Base-by-base conservation (phyloP, 2,888 invertebrate genomes). In the Ormyrus pomaceus region DNA sequence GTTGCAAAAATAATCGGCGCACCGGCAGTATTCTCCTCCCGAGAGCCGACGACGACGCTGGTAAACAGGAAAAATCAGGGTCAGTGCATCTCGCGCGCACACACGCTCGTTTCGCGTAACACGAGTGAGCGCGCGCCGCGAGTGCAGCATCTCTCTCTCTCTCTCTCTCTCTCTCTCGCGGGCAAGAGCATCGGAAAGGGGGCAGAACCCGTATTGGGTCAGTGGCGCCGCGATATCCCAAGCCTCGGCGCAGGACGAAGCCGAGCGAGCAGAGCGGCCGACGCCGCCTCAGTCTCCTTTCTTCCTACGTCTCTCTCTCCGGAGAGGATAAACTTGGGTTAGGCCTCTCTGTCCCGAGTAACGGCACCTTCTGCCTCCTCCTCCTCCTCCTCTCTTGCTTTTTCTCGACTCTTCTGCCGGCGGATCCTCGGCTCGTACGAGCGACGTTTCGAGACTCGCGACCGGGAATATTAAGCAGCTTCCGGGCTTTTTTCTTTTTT, bases 331-430 rank as follows among this genome's bases (percentile, higher is more conserved):
- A 11, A 45, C 82, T 86, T 84, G 82, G 82, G 87, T 86, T 84
- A 85, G 86, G 84, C 83, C 81, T 84, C 84, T 78, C 78, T 81
- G 50, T 10, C 64, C 59, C 56, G 13, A 77, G 62, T 77, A 77
- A 77, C 77, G 77, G 77, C 77, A 77, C 50, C 56, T 65, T 13
- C 56, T 53, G 6, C 53, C 7, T 62, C 68, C 11, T n/a, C 5
- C 51, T 13, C 9, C 51, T 58, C 48, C 53, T 72, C 48, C 13
- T 55, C 34, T 46, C 6, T n/a, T 58, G 9, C 70, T 50, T 9
- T 34, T 72, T 19, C 59, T 34, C 55, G 13, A 7, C 19, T 19
- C 7, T 50, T 56, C 11, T 48, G 10, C 56, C 55, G 62, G 70
- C 48, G n/a, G 51, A 34, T 34, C 34, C 34, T 34, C 34, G 34